Conservation (phyloP, 1,140 invertebrate species). For the Leptinotarsa defecta region DNA sequence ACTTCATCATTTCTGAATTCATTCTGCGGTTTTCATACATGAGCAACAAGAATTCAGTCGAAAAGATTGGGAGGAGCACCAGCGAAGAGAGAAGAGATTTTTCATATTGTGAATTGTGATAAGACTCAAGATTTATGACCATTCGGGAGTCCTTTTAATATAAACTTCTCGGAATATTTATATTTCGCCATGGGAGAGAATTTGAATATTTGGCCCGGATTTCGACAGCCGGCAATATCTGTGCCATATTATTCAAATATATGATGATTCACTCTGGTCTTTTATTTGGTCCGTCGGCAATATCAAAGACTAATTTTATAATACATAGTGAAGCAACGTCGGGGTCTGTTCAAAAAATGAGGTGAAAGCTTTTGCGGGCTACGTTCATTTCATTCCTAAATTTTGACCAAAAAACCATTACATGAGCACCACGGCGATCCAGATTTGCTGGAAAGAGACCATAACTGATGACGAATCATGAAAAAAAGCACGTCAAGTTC, state of each 20-base stretch:
- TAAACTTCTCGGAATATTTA: conserved; percentile 25
- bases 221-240: background rate
- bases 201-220: conserved; percentile 7
- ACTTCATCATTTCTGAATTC: conserved; percentile 20
- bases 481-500: no score
- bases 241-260: background rate
- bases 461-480: no score
- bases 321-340: no score
- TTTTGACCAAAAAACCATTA: no score
- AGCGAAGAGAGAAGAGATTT: conserved; percentile 10
- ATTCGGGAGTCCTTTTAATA: conserved; percentile 21
- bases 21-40: conserved; percentile 17
- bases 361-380: no score
- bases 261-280: no score
- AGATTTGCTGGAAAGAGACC: no score
- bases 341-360: no score
- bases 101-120: conserved; percentile 28
- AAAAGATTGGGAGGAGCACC: conserved; percentile 23
- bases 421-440: no score
- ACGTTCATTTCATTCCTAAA: no score
- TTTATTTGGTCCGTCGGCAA: no score
- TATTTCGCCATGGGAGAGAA: conserved; percentile 6
- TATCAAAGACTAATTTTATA: no score
- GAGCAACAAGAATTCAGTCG: conserved; percentile 24
- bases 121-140: conserved; percentile 21